Base-by-base conservation (phyloP, 2,113 vertebrate species). In the Epinephelus fuscoguttatus region DNA sequence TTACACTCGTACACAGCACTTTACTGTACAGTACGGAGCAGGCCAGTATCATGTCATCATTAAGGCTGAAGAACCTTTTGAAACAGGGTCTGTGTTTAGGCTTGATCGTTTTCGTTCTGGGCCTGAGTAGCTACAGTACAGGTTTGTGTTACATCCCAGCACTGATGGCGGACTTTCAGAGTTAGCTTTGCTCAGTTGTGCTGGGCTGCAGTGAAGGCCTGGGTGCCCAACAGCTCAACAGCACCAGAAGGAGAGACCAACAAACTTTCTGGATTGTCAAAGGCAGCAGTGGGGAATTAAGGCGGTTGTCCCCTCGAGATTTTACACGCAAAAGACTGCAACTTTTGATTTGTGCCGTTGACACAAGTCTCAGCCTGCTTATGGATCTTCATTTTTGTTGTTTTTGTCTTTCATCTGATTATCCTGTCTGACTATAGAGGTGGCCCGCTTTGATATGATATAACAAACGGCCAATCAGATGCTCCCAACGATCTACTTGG, bases 401-500 rank as follows among this genome's bases (percentile, higher is more conserved):
- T 25, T 69, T 78, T 67, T 67, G 19, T 59, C 15, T 57, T n/a
- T 27, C 55, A 42, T 77, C n/a, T 55, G 56, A 45, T 70, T 82
- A 23, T 88, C 72, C 66, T 57, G 30, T 59, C 60, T 79, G 25
- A 49, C 50, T 62, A 40, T 30, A 71, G 42, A 70, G 72, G 50
- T 68, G 74, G 60, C 61, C 56, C 60, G 21, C 33, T 52, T 12
- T 73, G 63, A 75, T 64, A 6, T 53, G 33, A 70, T 74, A 6
- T 42, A 56, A 61, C 23, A 75, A 77, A 64, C 10, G 25, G 57
- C 61, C 82, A 67, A 57, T 72, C 62, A 33, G 61, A 75, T 56
- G 33, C 49, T 40, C 45, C 42, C 18, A 13, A 3, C 21, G 21
- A 78, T 90, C 94, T 99, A 98, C 89, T 99, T 99, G 53, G 98